Conservation (phyloP, 2,888 invertebrate species). For the Cordilura impudica region DNA sequence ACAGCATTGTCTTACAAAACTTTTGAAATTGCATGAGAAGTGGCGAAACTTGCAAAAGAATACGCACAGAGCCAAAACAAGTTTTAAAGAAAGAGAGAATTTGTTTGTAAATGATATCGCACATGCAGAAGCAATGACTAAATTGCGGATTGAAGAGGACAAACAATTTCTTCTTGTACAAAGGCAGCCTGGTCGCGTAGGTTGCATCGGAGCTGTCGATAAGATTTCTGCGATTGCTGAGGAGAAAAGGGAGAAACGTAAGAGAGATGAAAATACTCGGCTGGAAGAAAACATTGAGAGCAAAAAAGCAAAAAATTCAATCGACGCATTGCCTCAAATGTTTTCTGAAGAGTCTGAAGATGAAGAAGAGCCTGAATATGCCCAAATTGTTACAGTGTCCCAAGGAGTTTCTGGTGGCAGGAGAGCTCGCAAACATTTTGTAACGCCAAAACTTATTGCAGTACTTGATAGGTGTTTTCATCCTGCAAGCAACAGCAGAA, state of each 20-base stretch:
- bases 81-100: background rate
- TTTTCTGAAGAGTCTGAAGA: no score
- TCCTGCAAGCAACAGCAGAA: no score
- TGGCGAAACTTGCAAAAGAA: slow-evolving; percentile 1
- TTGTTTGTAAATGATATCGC: background rate
- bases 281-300: no score
- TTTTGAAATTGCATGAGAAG: background rate
- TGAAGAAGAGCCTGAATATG: no score
- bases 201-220: background rate
- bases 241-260: background rate
- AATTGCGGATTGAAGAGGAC: background rate
- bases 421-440: background rate
- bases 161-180: background rate
- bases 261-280: background rate
- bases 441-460: background rate
- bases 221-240: background rate
- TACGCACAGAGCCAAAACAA: background rate
- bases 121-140: background rate
- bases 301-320: no score
- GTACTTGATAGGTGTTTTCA: no score
- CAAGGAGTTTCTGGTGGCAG: no score
- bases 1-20: background rate
- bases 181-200: background rate
- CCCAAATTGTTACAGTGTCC: no score
- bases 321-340: no score